phyloP scores from a whole-genome alignment of 1,140 invertebrate genomes.

The Megalopta genalis region DNA sequence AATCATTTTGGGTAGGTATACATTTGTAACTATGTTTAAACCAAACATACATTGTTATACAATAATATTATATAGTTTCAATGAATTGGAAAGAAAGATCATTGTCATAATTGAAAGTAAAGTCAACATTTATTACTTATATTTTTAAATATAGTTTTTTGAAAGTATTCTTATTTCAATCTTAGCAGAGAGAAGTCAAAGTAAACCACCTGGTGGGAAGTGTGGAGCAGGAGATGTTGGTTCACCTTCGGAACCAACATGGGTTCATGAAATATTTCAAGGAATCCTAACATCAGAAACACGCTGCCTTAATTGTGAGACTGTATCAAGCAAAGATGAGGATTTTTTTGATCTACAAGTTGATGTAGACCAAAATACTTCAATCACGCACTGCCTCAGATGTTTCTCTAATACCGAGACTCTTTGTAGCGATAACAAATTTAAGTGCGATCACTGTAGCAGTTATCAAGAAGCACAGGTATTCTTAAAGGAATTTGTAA shows the following conservation, averaged over 20 bases:
- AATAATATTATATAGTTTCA: not conserved
- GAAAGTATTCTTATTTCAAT: not conserved
- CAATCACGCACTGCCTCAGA: conserved; percentile 98
- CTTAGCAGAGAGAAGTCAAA: conserved; percentile 90
- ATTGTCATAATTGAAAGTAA: not conserved
- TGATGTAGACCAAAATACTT: conserved; percentile 99
- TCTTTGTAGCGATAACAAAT: conserved; percentile 99
- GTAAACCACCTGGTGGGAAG: conserved; percentile 80
- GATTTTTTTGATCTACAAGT: conserved; percentile 99
- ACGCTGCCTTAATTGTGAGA: conserved; percentile 99
- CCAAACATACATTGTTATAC: not conserved
- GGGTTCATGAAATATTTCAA: conserved; percentile 99
- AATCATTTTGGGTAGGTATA: conserved; percentile 90
- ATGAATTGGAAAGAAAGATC: not conserved
- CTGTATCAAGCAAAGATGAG: conserved; percentile 99
- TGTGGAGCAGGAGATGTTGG: conserved; percentile 74
- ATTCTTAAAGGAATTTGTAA: conserved; percentile 60
- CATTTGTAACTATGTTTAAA: not conserved
- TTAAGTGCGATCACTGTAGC: conserved; percentile 99
- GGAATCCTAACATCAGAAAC: conserved; percentile 99
- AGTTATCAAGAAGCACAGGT: conserved; percentile 99
- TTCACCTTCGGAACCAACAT: conserved; percentile 92
- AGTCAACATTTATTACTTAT: not conserved
- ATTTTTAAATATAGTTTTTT: not conserved
- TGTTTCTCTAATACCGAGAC: conserved; percentile 99